phyloP scores from a whole-genome alignment of 2,113 vertebrate species.

The Elanoides forficatus region DNA sequence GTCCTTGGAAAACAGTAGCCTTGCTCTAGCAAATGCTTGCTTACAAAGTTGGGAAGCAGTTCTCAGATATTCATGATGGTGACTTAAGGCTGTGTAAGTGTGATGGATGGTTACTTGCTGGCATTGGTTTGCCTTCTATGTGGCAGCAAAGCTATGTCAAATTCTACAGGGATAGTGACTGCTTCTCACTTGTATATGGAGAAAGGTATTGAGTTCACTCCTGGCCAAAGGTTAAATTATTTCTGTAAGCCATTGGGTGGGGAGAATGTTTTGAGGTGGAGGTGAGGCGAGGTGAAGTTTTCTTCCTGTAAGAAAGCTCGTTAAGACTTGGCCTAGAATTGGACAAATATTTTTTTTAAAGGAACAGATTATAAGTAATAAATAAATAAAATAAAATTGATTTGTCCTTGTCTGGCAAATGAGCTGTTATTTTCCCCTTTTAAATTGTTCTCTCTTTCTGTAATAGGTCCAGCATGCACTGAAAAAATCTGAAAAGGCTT shows the following conservation, averaged over 20 bases:
- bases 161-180: background rate
- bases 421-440: background rate
- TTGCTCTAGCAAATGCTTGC: rapidly evolving
- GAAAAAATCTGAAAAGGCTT: slow-evolving; percentile 95
- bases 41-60: background rate
- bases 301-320: background rate
- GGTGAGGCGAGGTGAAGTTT: rapidly evolving
- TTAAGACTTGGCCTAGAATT: background rate
- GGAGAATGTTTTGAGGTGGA: background rate
- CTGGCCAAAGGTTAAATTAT: background rate
- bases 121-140: background rate
- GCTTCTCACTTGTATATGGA: rapidly evolving
- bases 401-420: background rate
- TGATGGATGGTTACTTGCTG: background rate
- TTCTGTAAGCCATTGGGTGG: background rate
- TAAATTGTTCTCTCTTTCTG: background rate
- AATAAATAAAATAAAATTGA: too few relatives aligned
- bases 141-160: background rate
- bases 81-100: background rate
- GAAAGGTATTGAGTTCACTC: background rate
- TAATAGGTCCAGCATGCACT: slow-evolving; percentile 92
- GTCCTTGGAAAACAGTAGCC: background rate
- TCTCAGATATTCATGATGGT: background rate
- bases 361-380: background rate
- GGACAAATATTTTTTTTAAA: background rate